Conservation (phyloP, 2,797 vertebrate species). For the Hylomyscus alleni region DNA sequence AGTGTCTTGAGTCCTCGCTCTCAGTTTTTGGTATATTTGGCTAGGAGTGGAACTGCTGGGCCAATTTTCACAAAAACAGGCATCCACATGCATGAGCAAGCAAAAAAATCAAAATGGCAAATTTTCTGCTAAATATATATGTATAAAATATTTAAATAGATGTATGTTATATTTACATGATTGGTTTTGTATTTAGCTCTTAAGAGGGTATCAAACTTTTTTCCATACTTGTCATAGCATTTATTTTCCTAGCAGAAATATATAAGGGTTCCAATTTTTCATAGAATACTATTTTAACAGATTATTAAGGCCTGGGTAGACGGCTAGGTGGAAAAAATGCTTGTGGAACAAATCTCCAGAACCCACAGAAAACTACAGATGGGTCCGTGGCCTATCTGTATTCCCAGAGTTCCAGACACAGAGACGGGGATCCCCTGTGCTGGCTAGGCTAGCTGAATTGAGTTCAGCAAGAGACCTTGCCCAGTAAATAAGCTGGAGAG, state of each 20-base stretch:
- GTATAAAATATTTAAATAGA: neutral
- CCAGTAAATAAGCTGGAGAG: neutral
- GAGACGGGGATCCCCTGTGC: neutral
- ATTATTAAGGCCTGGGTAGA: neutral
- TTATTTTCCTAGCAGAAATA: slow-evolving; percentile 39
- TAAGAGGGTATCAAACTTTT: slow-evolving; percentile 35
- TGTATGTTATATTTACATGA: neutral
- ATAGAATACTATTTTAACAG: slow-evolving; percentile 44
- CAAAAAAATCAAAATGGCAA: neutral
- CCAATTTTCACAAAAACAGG: neutral
- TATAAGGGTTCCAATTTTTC: neutral
- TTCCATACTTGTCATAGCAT: neutral
- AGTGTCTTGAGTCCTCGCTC: neutral
- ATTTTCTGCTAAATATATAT: slow-evolving; percentile 10
- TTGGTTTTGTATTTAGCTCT: slow-evolving; percentile 46
- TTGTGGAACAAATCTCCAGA: neutral
- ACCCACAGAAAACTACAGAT: neutral
- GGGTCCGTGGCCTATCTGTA: neutral
- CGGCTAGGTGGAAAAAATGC: neutral
- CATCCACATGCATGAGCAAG: neutral
- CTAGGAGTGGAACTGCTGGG: slow-evolving; percentile 10
- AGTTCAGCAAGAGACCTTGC: neutral
- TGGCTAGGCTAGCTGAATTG: neutral
- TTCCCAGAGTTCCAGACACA: neutral
- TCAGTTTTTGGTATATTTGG: neutral